Evolutionary conservation across 2,797 vertebrate genomes (phyloP), one percentile per base, ranked within the genome.

Genomic region (Pangasius macronema): DNA sequence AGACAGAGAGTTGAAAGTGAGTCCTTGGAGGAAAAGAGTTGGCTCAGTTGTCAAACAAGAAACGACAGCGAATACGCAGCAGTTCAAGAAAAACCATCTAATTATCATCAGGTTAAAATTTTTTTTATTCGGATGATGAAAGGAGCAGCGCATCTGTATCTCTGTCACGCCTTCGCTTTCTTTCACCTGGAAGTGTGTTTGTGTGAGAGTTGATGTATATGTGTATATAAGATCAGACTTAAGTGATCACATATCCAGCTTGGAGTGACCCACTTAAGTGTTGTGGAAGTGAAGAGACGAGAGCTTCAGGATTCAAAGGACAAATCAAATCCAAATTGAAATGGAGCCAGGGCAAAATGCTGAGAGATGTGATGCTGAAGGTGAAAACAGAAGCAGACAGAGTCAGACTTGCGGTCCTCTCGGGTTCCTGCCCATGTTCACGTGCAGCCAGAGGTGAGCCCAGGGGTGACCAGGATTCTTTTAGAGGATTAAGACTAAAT

Each of bases 401-500:
- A 51, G 13, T 77, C 73, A 85, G 68, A 83, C 76, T 85, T 67
- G 39, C 76, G 85, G 65, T 33, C 63, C 53, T 73, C 22, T 36
- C 67, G 57, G 30, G 55, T 72, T 72, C 46, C 75, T 61, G 59
- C 72, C 42, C 46, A 30, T 84, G 55, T 22, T 68, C 46, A 67
- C 82, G 24, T 68, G 39, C 67, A 83, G 82, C 57, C 65, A 53
- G 57, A 81, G 89, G 85, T 85, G 79, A 86, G 33, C 49, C 73
- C 79, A 39, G n/a, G 30, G 84, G 73, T 39, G 57, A 76, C 24
- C 57, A 49, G 61, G 76, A 86, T 59, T 53, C 86, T 91, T 91
- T 92, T 88, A 90, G 83, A 81, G 87, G 87, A 91, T 90, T 89
- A 90, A 55, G 87, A 80, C 81, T 86, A 84, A 89, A 90, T 87